Evolutionary conservation across 2,888 invertebrate species (phyloP).

Genomic region (Chrysolina haemoptera): DNA sequence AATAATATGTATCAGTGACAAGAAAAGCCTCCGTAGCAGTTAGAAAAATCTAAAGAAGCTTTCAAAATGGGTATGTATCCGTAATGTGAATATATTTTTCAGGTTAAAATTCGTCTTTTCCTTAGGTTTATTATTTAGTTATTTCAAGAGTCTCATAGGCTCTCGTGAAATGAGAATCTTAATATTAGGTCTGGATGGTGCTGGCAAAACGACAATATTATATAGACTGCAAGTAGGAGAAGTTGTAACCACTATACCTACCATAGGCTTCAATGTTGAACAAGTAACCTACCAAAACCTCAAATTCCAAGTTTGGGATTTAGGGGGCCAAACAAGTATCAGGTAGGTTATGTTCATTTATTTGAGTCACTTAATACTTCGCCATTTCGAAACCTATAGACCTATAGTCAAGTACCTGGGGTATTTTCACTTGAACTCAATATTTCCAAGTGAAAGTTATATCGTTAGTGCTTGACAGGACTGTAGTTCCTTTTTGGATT

Average conservation of each 20-base stretch:
- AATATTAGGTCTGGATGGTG: conserved; percentile 97
- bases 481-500: no score
- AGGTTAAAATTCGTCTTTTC: conserved; percentile 59
- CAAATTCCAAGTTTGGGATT: conserved; percentile 99
- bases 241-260: conserved; percentile 98
- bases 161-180: conserved; percentile 98
- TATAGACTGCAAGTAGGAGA: conserved; percentile 98
- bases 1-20: conserved; percentile 26
- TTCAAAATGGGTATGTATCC: conserved; percentile 1
- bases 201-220: conserved; percentile 99
- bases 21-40: neutral
- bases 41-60: conserved; percentile 12
- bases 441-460: no score
- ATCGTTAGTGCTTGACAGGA: no score
- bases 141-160: conserved; percentile 95
- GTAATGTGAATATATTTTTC: neutral
- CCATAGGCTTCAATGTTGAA: conserved; percentile 99
- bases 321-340: conserved; percentile 99
- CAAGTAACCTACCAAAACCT: conserved; percentile 99
- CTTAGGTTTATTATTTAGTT: conserved; percentile 94
- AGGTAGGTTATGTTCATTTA: conserved; percentile 75
- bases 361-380: no score
- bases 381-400: no score
- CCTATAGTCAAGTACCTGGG: no score
- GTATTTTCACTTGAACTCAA: no score